phyloP scores from a whole-genome alignment of 1,140 invertebrate species.

The Leptoteleia sp. region DNA sequence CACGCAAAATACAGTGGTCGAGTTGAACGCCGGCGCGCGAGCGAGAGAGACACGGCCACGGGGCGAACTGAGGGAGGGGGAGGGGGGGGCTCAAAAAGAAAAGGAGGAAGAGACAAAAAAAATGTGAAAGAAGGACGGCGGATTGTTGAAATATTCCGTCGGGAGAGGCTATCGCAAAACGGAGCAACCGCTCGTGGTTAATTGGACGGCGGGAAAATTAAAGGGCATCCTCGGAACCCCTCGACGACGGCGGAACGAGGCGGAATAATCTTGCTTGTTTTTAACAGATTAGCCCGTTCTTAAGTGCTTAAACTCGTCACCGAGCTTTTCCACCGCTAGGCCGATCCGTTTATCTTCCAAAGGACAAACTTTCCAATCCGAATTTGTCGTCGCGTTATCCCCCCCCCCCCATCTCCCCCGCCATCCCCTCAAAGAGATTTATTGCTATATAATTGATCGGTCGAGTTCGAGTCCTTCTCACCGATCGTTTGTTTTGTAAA shows the following conservation, averaged over 20 bases:
- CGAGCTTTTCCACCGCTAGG: constrained; percentile 59
- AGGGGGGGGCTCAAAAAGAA: too few species aligned
- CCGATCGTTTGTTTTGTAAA: too few species aligned
- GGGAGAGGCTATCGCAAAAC: constrained; percentile 64
- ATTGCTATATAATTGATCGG: too few species aligned
- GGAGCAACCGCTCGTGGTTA: constrained; percentile 56
- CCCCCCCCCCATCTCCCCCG: too few species aligned
- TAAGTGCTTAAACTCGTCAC: constrained; percentile 55
- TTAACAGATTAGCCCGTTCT: constrained; percentile 70
- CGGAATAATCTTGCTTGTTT: constrained; percentile 72
- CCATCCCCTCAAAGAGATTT: too few species aligned
- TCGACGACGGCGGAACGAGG: constrained; percentile 64
- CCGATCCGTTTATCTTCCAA: too few species aligned
- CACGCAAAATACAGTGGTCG: constrained; percentile 45
- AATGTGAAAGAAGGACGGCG: constrained; percentile 10
- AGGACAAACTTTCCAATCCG: too few species aligned
- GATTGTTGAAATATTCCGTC: constrained; percentile 72
- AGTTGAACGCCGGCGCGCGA: constrained; percentile 13
- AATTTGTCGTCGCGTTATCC: too few species aligned
- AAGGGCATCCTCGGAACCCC: constrained; percentile 68
- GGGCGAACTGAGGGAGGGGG: too few species aligned
- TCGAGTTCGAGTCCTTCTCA: too few species aligned
- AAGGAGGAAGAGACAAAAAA: too few species aligned
- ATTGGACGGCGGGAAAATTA: constrained; percentile 70
- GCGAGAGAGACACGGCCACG: too few species aligned